Conservation (phyloP, 2,797 vertebrate genomes). For the Gymnodraco acuticeps region DNA sequence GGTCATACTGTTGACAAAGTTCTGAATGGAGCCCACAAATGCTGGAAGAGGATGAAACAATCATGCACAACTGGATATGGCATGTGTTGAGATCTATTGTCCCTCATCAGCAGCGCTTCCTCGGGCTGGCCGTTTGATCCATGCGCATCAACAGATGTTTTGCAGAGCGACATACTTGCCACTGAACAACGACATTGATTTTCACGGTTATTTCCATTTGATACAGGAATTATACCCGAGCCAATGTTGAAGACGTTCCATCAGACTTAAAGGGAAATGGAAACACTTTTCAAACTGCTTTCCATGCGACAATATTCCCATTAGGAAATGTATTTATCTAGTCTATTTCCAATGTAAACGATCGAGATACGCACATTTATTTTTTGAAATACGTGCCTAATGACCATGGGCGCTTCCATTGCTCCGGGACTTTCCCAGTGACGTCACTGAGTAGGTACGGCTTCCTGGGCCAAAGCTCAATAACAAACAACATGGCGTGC, state of each 20-base stretch:
- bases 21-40: not conserved
- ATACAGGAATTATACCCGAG: not conserved
- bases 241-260: not conserved
- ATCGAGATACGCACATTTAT: no score
- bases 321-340: no score
- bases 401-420: no score
- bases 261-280: no score
- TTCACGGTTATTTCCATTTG: not conserved
- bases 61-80: not conserved
- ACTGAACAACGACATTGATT: not conserved
- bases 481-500: no score
- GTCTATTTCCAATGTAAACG: no score
- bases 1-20: not conserved
- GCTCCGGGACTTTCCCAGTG: no score
- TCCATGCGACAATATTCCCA: no score
- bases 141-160: constrained; percentile 28
- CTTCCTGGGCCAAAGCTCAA: no score
- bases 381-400: no score
- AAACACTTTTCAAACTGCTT: no score
- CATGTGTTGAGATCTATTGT: not conserved
- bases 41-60: not conserved
- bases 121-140: constrained; percentile 11
- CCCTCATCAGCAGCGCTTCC: not conserved
- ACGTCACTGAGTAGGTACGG: no score
- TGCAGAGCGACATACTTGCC: not conserved